Evolutionary conservation across 1,140 invertebrate species (phyloP).

Genomic region (Sinonovacula constricta): DNA sequence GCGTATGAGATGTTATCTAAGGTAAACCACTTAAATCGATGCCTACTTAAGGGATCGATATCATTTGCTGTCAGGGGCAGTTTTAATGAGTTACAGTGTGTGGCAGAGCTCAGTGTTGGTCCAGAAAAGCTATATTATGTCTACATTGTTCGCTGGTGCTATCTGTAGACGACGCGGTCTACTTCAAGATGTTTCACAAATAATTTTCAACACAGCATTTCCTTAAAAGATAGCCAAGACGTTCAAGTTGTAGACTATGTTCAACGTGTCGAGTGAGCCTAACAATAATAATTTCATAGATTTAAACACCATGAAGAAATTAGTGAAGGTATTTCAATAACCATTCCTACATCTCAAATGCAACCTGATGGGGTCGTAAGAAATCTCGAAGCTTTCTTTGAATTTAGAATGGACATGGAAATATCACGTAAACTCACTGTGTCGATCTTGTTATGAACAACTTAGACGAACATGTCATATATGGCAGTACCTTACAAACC

Average conservation of each 20-base stretch:
- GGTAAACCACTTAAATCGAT: conserved; percentile 1
- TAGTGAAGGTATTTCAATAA: neutral
- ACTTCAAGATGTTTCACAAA: neutral
- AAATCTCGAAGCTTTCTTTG: neutral
- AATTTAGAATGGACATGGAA: neutral
- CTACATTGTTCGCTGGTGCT: neutral
- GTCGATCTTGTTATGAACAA: neutral
- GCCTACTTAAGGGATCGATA: conserved; percentile 11
- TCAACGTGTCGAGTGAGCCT: neutral
- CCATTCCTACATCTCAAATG: neutral
- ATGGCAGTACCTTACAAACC: neutral
- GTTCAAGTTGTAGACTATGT: neutral
- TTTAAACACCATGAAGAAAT: neutral
- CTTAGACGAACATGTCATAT: neutral
- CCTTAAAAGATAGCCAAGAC: neutral
- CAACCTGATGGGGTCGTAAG: neutral
- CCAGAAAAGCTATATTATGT: neutral
- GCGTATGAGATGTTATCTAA: conserved; percentile 6
- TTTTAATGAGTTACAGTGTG: conserved; percentile 5
- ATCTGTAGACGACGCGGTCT: neutral
- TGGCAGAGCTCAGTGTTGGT: neutral
- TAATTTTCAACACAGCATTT: neutral
- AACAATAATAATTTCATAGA: neutral
- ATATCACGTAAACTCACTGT: neutral
- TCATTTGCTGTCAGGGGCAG: neutral